These are phyloP conservation scores for Silurus meridionalis DNA, from an alignment of 2,113 vertebrate genomes.

Conservation along the genomic window DNA sequence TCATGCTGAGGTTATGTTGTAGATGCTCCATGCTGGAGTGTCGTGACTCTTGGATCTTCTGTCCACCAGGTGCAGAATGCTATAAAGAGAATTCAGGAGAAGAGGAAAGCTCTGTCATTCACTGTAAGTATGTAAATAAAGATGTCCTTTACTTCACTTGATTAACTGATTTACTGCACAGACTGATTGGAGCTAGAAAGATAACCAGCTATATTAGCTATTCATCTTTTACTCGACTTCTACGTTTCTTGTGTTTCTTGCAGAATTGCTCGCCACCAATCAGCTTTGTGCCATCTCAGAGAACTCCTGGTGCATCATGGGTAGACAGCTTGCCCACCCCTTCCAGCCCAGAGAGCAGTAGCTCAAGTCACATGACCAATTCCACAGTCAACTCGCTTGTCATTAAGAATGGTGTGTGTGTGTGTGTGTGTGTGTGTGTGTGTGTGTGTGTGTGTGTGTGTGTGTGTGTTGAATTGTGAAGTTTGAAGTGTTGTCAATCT, in stretches of 20 bases:
- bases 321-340: slow-evolving; percentile 64
- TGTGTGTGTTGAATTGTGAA: slow-evolving; percentile 21
- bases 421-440: slow-evolving; percentile 21
- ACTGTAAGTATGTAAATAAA: slow-evolving; percentile 65
- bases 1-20: neutral
- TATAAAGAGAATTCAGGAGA: slow-evolving; percentile 87
- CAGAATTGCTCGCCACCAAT: slow-evolving; percentile 84
- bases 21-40: neutral
- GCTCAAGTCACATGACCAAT: slow-evolving; percentile 59
- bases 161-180: neutral
- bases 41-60: slow-evolving; percentile 2
- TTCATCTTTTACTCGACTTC: neutral
- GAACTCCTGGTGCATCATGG: slow-evolving; percentile 72
- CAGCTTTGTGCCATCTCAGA: slow-evolving; percentile 76
- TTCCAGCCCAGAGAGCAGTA: slow-evolving; percentile 71
- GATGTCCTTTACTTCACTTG: neutral
- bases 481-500: neutral
- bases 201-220: neutral
- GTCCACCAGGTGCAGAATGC: slow-evolving; percentile 83
- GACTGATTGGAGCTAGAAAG: neutral
- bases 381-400: slow-evolving; percentile 67
- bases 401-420: slow-evolving; percentile 72
- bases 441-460: slow-evolving; percentile 54
- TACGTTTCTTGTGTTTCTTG: neutral
- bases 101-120: slow-evolving; percentile 82